Base-by-base conservation (phyloP, 2,797 vertebrate species). In the Podargus strigoides region DNA sequence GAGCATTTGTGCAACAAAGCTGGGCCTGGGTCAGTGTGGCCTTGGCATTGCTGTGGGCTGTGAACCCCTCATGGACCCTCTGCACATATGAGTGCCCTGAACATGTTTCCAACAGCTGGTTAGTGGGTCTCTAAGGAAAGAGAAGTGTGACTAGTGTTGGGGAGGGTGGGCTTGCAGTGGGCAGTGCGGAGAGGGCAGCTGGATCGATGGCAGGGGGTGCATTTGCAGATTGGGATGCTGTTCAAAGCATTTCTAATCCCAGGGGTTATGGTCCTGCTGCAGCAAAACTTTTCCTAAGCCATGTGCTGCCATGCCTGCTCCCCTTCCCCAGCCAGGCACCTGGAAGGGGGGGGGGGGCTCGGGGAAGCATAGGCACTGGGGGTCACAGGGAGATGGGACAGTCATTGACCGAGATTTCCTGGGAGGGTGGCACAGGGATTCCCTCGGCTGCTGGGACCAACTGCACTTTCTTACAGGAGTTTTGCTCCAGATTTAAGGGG, bases 91-190 rank as follows among this genome's bases (percentile, higher is more conserved):
- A 53, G 24, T 39, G 30, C n/a, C 12, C 39, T 42, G 46, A 58
- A 21, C 0, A 0, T 5, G 27, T 84, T 73, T 63, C 47, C 60
- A 56, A 21, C 15, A 14, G 23, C 0, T 0, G 6, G 10, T 60
- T 24, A 23, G 56, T 19, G 32, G 24, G 1, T 28, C n/a, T 74
- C 14, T 2, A 12, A n/a, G 41, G 13, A 58, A 0, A 39, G 18
- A 50, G 62, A 12, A 34, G 23, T 5, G 3, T 14, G 22, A 28
- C 21, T 64, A 23, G 19, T 10, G 24, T 1, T 50, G 49, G 9
- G 17, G 22, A 77, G 26, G 60, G 20, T 3, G 7, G 8, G 19
- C 26, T 37, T 41, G 55, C 46, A 8, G 21, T 5, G 23, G 8
- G 8, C 34, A 10, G 23, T 5, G 4, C 9, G 47, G 59, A 58